Conservation (phyloP, 1,140 invertebrate genomes). For the Scaptomyza montana region DNA sequence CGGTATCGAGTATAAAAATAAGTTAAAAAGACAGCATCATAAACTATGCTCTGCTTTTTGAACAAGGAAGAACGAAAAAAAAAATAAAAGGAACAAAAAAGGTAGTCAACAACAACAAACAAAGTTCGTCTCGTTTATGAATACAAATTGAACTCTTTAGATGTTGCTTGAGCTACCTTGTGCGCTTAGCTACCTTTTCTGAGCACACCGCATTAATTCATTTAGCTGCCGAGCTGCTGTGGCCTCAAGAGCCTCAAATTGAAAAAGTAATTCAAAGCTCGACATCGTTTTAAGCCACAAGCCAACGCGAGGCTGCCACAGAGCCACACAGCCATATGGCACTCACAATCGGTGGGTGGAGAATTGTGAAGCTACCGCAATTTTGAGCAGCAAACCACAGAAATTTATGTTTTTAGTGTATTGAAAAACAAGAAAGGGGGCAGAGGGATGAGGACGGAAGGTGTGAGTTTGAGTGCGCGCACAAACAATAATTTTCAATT, state of each 20-base stretch:
- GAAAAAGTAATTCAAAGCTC: slow-evolving; percentile 75
- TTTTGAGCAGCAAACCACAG: slow-evolving; percentile 70
- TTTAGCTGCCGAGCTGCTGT: slow-evolving; percentile 61
- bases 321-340: slow-evolving; percentile 23
- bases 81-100: not conserved
- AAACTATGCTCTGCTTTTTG: slow-evolving; percentile 19
- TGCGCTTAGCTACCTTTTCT: slow-evolving; percentile 20
- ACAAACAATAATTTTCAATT: slow-evolving; percentile 82
- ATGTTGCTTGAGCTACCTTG: slow-evolving; percentile 19
- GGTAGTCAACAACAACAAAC: not conserved
- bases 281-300: slow-evolving; percentile 46
- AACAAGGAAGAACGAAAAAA: not conserved
- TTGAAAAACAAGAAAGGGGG: not conserved
- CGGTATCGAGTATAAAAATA: no score
- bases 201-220: slow-evolving; percentile 65
- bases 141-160: slow-evolving; percentile 60
- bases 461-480: slow-evolving; percentile 70
- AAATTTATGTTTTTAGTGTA: slow-evolving; percentile 73
- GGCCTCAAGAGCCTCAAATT: slow-evolving; percentile 65
- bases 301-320: slow-evolving; percentile 21
- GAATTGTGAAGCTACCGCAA: slow-evolving; percentile 51
- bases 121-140: slow-evolving; percentile 45
- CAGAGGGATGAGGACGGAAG: slow-evolving; percentile 25
- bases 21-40: not conserved
- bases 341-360: not conserved